A percentile compares a stretch with the other conserved stretches of the same genome.
phyloP scores from a whole-genome alignment of 2,888 invertebrate genomes.

The Matsumyia berberina region DNA sequence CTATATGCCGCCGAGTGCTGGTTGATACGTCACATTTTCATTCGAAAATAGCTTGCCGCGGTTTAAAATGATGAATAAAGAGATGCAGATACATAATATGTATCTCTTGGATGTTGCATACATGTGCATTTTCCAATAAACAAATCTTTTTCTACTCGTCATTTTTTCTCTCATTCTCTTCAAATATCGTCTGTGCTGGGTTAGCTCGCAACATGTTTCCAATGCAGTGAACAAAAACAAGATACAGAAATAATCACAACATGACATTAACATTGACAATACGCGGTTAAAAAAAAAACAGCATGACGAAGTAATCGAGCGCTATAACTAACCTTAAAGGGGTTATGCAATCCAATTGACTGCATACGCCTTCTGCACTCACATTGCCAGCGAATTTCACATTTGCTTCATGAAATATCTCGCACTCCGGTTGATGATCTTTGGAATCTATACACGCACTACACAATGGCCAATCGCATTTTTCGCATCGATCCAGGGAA shows the following conservation, averaged over 20 bases:
- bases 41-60: no score
- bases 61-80: no score
- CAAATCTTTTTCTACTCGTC: not conserved
- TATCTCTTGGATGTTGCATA: not conserved
- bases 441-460: conserved; percentile 84
- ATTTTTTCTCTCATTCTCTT: not conserved
- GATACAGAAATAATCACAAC: not conserved
- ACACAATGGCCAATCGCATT: conserved; percentile 88
- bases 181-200: no score
- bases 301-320: conserved; percentile 18
- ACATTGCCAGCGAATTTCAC: conserved; percentile 87
- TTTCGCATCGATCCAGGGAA: conserved; percentile 86
- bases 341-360: conserved; percentile 92
- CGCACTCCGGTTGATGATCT: conserved; percentile 89
- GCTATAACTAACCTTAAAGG: conserved; percentile 87
- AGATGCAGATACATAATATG: no score
- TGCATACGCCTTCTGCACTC: conserved; percentile 85
- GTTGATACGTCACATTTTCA: no score
- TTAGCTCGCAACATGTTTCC: conserved; percentile 2
- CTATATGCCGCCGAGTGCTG: no score
- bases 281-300: conserved; percentile 2
- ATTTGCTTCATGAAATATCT: conserved; percentile 86
- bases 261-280: conserved; percentile 17
- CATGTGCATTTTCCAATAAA: not conserved
- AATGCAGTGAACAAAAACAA: not conserved